Evolutionary conservation across 1,140 invertebrate species (phyloP).

Genomic region (Euwallacea similis): DNA sequence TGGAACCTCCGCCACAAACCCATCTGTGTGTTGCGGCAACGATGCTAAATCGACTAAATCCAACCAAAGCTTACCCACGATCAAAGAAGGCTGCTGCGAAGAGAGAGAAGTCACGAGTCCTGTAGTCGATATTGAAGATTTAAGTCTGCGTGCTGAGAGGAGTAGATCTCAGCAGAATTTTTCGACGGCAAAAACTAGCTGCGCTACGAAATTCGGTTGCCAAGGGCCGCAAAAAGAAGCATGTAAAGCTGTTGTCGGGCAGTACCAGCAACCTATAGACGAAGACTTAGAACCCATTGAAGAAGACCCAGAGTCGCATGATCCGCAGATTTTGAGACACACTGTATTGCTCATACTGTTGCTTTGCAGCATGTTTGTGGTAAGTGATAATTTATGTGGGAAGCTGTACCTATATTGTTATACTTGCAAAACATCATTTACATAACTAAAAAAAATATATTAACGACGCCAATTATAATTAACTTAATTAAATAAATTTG

Average conservation of each 20-base stretch:
- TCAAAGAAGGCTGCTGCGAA: slow-evolving; percentile 49
- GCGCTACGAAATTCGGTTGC: slow-evolving; percentile 57
- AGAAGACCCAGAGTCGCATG: slow-evolving; percentile 59
- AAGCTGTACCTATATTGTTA: too few species aligned
- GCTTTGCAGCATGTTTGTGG: slow-evolving; percentile 85
- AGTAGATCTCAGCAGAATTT: too few species aligned
- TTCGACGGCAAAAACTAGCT: slow-evolving; percentile 12
- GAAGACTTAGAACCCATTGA: slow-evolving; percentile 58
- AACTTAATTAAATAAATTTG: too few species aligned
- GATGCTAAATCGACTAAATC: slow-evolving; percentile 44
- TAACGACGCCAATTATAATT: neutral
- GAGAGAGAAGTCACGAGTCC: slow-evolving; percentile 53
- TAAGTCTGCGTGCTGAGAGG: slow-evolving; percentile 44
- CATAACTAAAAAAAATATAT: neutral
- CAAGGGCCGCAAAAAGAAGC: slow-evolving; percentile 56
- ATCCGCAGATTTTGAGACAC: slow-evolving; percentile 78
- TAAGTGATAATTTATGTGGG: slow-evolving; percentile 55
- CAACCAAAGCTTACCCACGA: slow-evolving; percentile 43
- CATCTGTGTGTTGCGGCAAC: slow-evolving; percentile 44
- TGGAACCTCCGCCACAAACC: slow-evolving; percentile 46
- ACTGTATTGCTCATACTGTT: slow-evolving; percentile 81
- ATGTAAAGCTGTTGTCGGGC: slow-evolving; percentile 55
- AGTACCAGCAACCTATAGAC: slow-evolving; percentile 59
- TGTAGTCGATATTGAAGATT: slow-evolving; percentile 72
- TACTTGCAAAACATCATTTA: too few species aligned